Base-by-base conservation (phyloP, 2,888 invertebrate species). In the Xanthia togata region DNA sequence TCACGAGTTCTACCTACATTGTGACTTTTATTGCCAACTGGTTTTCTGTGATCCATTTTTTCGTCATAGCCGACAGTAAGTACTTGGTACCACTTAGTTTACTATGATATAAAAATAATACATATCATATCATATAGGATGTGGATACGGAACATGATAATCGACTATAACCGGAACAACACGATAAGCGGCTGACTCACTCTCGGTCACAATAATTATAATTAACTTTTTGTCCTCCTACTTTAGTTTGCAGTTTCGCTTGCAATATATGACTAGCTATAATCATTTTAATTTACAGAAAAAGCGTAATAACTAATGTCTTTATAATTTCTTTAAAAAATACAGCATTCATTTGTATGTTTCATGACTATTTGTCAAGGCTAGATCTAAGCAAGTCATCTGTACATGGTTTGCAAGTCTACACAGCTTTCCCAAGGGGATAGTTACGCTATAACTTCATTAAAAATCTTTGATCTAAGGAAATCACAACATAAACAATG, bases 121-220 rank as follows among this genome's bases (percentile, higher is more conserved):
- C 9, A 35, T 47, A 41, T 35, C 31, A 57, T 44, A 64, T 64
- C n/a, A 38, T 67, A 73, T 38, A 81, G 77, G 84, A 86, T 74
- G 12, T 76, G 41, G 65, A 76, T 81, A 78, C 78, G 76, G 76
- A 77, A 73, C 79, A 73, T 55, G 69, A 55, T 78, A 87, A 62
- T 64, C n/a, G 20, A 73, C 63, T 41, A 82, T 35, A 86, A 71
- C 82, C 86, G 86, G 86, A 89, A 87, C 86, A 79, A 55, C 41
- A 50, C 17, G 57, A 53, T 70, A 78, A 31, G 14, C 41, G 4
- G 44, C 41, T 86, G 74, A 81, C 64, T 84, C 81, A 82, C 31
- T 70, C n/a, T 65, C 62, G 70, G 50, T 55, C 35, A 70, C 65
- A 55, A n/a, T n/a, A 68, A 71, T 50, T 62, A 26, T 41, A 53